These are phyloP conservation scores for Cerastis leucographa DNA, from an alignment of 2,888 invertebrate genomes.

Conservation along the genomic window DNA sequence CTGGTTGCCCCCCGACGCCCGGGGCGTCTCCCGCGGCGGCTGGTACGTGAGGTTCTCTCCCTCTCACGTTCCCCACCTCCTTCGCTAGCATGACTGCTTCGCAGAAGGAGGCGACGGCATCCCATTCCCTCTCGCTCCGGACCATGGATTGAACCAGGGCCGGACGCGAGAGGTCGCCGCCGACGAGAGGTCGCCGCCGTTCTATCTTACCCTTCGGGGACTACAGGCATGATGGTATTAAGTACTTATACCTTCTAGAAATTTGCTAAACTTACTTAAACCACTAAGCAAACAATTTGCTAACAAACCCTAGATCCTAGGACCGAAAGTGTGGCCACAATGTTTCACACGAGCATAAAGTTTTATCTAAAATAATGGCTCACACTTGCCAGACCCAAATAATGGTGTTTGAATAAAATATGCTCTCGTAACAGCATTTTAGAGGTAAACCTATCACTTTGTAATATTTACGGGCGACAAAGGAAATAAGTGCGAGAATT, in stretches of 20 bases:
- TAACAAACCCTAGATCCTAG: not conserved
- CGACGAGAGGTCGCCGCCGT: too few relatives aligned
- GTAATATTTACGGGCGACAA: conserved; percentile 42
- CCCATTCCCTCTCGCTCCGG: too few relatives aligned
- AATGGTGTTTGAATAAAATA: conserved; percentile 60
- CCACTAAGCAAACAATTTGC: not conserved
- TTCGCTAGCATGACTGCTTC: too few relatives aligned
- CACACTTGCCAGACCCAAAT: conserved; percentile 30
- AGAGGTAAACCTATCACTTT: conserved; percentile 50
- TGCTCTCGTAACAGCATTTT: conserved; percentile 43
- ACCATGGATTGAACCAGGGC: too few relatives aligned
- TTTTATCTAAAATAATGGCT: conserved; percentile 48
- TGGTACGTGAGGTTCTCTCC: too few relatives aligned
- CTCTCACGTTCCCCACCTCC: too few relatives aligned
- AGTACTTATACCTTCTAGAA: not conserved
- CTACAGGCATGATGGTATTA: too few relatives aligned
- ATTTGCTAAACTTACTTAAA: not conserved
- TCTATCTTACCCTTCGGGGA: too few relatives aligned
- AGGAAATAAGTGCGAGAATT: not conserved
- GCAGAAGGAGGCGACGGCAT: too few relatives aligned
- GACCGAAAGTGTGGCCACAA: conserved; percentile 21
- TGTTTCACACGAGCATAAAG: conserved; percentile 37
- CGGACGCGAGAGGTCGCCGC: too few relatives aligned
- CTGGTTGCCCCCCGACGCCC: too few relatives aligned
- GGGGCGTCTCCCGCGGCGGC: too few relatives aligned